A percentile compares a stretch with the other conserved stretches of the same genome.
Conservation (phyloP, 2,113 vertebrate species). For the Conger conger region DNA sequence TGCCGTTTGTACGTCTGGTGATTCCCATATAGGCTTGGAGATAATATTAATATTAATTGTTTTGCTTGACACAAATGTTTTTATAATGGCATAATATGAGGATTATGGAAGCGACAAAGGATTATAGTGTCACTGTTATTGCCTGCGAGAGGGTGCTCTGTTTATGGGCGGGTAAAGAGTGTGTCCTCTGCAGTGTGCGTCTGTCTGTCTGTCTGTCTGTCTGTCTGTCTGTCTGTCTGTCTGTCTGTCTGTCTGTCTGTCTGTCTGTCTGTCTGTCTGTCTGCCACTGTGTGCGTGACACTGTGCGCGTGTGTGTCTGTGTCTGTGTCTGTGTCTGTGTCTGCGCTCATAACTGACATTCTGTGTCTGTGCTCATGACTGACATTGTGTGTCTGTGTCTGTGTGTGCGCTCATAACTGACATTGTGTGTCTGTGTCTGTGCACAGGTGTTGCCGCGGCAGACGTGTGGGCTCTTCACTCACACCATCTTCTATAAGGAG, state of each 20-base stretch:
- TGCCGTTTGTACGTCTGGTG: conserved; percentile 63
- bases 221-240: neutral
- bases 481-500: conserved; percentile 97
- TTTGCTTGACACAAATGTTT: conserved; percentile 63
- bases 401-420: too few relatives aligned
- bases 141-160: neutral
- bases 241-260: too few relatives aligned
- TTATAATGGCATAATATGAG: conserved; percentile 69
- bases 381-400: conserved; percentile 35
- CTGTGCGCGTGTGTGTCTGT: too few relatives aligned
- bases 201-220: conserved; percentile 28
- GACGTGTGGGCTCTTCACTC: conserved; percentile 95
- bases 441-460: conserved; percentile 91
- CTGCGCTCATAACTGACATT: too few relatives aligned
- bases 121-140: neutral
- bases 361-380: too few relatives aligned
- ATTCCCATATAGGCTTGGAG: conserved; percentile 69
- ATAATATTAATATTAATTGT: conserved; percentile 59
- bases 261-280: too few relatives aligned
- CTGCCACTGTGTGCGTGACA: too few relatives aligned
- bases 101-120: conserved; percentile 43
- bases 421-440: conserved; percentile 16
- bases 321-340: too few relatives aligned
- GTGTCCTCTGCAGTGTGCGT: conserved; percentile 33
- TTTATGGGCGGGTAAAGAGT: conserved; percentile 52